phyloP scores from a whole-genome alignment of 1,140 invertebrate genomes.

The Pantala flavescens region DNA sequence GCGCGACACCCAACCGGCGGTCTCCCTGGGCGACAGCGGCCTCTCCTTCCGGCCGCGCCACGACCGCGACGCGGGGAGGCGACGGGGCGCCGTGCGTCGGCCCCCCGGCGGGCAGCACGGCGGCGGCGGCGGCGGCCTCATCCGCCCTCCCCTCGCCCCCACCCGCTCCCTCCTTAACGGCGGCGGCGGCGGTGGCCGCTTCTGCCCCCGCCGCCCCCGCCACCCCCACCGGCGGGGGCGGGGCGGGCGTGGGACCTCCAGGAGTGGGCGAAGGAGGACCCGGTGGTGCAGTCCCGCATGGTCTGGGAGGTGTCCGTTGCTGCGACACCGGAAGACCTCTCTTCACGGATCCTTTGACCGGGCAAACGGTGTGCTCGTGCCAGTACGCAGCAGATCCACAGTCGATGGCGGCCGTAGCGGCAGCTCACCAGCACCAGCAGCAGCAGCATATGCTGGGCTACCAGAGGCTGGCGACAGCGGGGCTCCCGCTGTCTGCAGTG shows the following conservation, averaged over 20 bases:
- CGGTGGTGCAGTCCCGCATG: constrained; percentile 24
- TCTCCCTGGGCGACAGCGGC: constrained; percentile 38
- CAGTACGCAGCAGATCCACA: constrained; percentile 47
- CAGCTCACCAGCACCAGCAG: constrained; percentile 34
- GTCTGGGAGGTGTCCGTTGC: constrained; percentile 45
- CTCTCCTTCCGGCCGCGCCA: constrained; percentile 38
- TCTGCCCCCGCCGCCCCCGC: constrained; percentile 40
- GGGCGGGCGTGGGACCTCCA: constrained; percentile 22
- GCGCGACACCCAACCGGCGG: not conserved
- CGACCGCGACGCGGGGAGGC: constrained; percentile 35
- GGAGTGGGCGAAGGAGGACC: constrained; percentile 23
- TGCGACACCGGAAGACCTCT: constrained; percentile 85
- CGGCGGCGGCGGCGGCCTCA: not conserved
- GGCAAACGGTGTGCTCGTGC: constrained; percentile 86
- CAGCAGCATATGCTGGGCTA: constrained; percentile 65
- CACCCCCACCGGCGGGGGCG: constrained; percentile 35
- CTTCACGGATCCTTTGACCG: constrained; percentile 83
- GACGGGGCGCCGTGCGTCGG: constrained; percentile 28
- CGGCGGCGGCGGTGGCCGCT: constrained; percentile 29
- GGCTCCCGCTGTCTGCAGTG: constrained; percentile 55
- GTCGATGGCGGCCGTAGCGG: constrained; percentile 20
- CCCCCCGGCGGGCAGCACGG: constrained; percentile 11
- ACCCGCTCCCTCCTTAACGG: not conserved
- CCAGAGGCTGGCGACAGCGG: constrained; percentile 60
- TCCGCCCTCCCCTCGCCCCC: not conserved